Conservation (phyloP, 1,140 invertebrate genomes). For the Drosophila erecta region DNA sequence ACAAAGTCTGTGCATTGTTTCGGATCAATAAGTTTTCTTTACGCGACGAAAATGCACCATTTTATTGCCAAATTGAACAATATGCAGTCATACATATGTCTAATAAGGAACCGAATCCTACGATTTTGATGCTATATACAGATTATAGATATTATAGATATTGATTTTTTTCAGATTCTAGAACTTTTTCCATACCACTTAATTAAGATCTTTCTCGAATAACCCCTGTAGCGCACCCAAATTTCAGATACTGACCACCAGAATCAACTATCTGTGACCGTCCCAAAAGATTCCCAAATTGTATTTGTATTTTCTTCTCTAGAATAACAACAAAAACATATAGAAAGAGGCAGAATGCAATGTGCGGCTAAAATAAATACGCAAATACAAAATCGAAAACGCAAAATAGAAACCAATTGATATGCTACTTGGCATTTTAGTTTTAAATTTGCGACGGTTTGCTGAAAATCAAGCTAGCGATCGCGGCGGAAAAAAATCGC, state of each 20-base stretch:
- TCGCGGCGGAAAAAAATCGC: constrained; percentile 13
- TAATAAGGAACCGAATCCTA: constrained; percentile 4
- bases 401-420: constrained; percentile 82
- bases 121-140: not conserved
- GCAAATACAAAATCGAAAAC: constrained; percentile 77
- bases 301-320: constrained; percentile 25
- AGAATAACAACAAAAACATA: constrained; percentile 50
- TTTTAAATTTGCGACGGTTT: constrained; percentile 70
- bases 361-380: constrained; percentile 71
- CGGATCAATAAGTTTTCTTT: constrained; percentile 27
- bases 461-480: constrained; percentile 62
- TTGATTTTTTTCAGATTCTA: no score
- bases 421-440: constrained; percentile 77
- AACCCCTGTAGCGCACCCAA: constrained; percentile 16
- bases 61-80: constrained; percentile 30
- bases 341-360: constrained; percentile 39
- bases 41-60: constrained; percentile 8
- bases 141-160: constrained; percentile 7
- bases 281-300: constrained; percentile 2
- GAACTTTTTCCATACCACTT: no score
- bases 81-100: not conserved
- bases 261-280: not conserved
- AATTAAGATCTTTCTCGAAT: not conserved
- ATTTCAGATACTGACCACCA: not conserved
- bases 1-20: constrained; percentile 16